Percentiles rank a stretch among this genome's conserved stretches.
Evolutionary conservation across 2,888 invertebrate species (phyloP).

Genomic region (Luperina nickerlii): DNA sequence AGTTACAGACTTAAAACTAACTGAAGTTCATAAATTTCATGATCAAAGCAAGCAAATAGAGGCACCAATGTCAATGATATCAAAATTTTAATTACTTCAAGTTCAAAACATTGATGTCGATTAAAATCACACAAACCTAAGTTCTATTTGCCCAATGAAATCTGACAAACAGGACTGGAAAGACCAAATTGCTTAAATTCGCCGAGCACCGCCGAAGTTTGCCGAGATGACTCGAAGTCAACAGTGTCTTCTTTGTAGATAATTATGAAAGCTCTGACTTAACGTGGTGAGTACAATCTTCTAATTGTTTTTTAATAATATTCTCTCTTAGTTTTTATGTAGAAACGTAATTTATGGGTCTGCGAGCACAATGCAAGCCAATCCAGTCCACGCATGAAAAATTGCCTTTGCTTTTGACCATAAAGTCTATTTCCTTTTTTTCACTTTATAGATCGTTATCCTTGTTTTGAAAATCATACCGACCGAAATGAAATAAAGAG

Average conservation of each 20-base stretch:
- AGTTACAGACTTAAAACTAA: slow-evolving; percentile 21
- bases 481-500: not conserved
- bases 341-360: not conserved
- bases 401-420: too few species aligned
- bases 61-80: slow-evolving; percentile 36
- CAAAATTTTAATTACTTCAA: slow-evolving; percentile 56
- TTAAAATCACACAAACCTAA: slow-evolving; percentile 56
- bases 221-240: slow-evolving; percentile 51
- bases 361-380: not conserved
- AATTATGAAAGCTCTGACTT: slow-evolving; percentile 51
- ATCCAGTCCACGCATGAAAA: not conserved
- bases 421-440: not conserved
- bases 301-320: slow-evolving; percentile 16
- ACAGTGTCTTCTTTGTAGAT: slow-evolving; percentile 45
- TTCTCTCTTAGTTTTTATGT: not conserved
- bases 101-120: slow-evolving; percentile 45
- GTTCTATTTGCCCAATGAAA: slow-evolving; percentile 57
- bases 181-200: slow-evolving; percentile 60
- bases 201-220: slow-evolving; percentile 48
- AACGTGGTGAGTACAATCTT: slow-evolving; percentile 33
- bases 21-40: slow-evolving; percentile 16
- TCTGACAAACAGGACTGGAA: slow-evolving; percentile 55
- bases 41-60: slow-evolving; percentile 54
- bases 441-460: not conserved
- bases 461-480: not conserved